Evolutionary conservation across 2,797 vertebrate genomes (phyloP), one percentile per base, ranked within the genome.

Genomic region (Tadarida brasiliensis): DNA sequence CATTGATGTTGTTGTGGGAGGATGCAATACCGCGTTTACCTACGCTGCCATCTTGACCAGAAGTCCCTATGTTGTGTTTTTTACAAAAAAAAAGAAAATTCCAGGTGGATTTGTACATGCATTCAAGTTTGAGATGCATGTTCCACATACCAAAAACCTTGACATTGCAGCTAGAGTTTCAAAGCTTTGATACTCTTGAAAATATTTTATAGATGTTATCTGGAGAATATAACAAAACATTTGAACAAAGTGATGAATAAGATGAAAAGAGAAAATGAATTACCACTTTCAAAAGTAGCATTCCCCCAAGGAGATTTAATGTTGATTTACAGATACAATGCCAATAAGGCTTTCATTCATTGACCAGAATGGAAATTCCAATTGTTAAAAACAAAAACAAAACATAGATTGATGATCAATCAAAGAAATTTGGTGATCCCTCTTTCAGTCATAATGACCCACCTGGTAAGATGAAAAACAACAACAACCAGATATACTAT

Each of bases 271-370:
- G 24, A 44, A 56, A 59, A 82, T 68, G 26, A 51, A n/a, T 82
- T 65, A 86, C 17, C 92, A 35, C 49, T 82, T 87, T 76, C 76
- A 70, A 96, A 93, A 77, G 61, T 78, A 82, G 56, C 44, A 78
- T 71, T 67, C 56, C 30, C 85, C 49, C 22, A 47, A 70, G 39
- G 63, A 90, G 33, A 92, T 86, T 87, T 92, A 90, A 26, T 65
- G 22, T 51, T 73, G 70, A 67, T 86, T 77, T 57, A 95, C 3
- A 70, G n/a, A 71, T 5, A 68, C 39, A 83, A 68, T 22, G 20
- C 35, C 81, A 76, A 24, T 44, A 94, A 76, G 44, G 30, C 20
- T 76, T 91, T 70, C 12, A 68, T 51, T 68, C 44, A 33, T 7
- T 19, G 24, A 88, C 26, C 67, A 76, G 19, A 71, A 8, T 61